Evolutionary conservation across 2,888 invertebrate genomes (phyloP).

Genomic region (Scelioninae gen. 1): DNA sequence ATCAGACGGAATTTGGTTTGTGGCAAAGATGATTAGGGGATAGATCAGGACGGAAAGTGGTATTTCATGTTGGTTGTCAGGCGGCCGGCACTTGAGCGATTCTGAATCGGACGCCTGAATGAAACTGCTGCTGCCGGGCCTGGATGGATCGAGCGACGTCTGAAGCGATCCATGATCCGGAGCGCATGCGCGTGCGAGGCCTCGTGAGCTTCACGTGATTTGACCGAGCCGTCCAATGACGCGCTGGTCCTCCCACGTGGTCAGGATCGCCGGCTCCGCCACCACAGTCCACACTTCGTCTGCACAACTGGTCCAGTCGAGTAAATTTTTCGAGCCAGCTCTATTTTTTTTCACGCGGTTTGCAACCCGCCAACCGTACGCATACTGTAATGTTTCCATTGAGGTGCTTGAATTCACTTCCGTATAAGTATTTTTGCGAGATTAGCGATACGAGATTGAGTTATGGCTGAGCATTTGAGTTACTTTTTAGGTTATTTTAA

Average conservation of each 20-base stretch:
- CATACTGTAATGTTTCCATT: too few relatives aligned
- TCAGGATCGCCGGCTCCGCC: conserved; percentile 33
- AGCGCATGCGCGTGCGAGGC: conserved; percentile 50
- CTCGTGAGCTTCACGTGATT: conserved; percentile 64
- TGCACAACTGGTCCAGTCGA: conserved; percentile 41
- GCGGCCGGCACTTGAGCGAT: conserved; percentile 31
- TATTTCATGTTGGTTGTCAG: conserved; percentile 41
- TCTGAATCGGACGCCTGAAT: conserved; percentile 57
- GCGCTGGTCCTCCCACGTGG: conserved; percentile 57
- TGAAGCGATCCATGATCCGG: conserved; percentile 11
- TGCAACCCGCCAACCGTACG: too few relatives aligned
- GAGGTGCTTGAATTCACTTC: too few relatives aligned
- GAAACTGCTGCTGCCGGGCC: too few relatives aligned
- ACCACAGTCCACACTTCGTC: conserved; percentile 26
- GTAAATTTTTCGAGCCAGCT: conserved; percentile 25
- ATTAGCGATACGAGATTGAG: too few relatives aligned
- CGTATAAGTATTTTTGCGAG: too few relatives aligned
- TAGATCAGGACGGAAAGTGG: conserved; percentile 51
- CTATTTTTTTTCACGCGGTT: conserved; percentile 20
- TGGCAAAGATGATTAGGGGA: not conserved
- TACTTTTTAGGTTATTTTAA: too few relatives aligned
- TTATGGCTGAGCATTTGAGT: too few relatives aligned
- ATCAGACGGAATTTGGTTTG: too few relatives aligned
- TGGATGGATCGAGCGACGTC: conserved; percentile 14
- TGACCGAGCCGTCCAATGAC: conserved; percentile 43